A percentile compares a stretch with the other conserved stretches of the same genome.
phyloP scores from a whole-genome alignment of 2,797 vertebrate genomes.

The Babyrousa celebensis region DNA sequence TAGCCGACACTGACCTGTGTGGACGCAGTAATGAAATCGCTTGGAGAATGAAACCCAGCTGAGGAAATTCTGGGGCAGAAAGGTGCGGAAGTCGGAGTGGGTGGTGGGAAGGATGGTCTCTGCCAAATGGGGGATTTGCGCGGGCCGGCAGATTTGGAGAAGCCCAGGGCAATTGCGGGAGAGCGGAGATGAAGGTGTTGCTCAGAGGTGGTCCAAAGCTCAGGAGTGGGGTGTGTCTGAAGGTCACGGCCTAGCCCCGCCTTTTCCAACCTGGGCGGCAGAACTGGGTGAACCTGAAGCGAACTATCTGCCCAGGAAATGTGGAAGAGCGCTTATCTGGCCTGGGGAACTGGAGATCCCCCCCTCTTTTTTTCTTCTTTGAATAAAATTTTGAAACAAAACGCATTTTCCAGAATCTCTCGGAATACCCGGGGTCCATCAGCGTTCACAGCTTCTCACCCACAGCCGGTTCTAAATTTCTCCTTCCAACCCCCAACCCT shows the following conservation, averaged over 20 bases:
- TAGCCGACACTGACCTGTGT: no score
- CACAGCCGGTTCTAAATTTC: fast-evolving
- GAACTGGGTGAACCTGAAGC: not conserved
- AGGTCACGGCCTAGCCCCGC: not conserved
- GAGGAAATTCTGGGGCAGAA: not conserved
- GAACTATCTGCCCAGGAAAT: not conserved
- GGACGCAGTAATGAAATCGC: not conserved
- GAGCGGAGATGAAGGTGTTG: not conserved
- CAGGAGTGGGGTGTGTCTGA: not conserved
- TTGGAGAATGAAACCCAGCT: not conserved
- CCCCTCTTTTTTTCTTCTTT: not conserved
- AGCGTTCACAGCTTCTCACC: fast-evolving
- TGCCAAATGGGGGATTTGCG: not conserved
- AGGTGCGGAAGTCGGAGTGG: no score
- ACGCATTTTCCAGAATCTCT: not conserved
- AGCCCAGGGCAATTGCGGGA: no score
- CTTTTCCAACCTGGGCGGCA: not conserved
- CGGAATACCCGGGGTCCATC: not conserved
- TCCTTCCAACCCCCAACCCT: not conserved
- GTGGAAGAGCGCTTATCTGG: not conserved
- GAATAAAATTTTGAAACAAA: constrained; percentile 5
- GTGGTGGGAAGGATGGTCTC: not conserved
- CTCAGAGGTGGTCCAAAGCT: not conserved
- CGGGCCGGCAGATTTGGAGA: not conserved
- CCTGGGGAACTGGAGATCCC: no score